phyloP scores from a whole-genome alignment of 2,888 invertebrate species.

The Protophormia terraenovae region DNA sequence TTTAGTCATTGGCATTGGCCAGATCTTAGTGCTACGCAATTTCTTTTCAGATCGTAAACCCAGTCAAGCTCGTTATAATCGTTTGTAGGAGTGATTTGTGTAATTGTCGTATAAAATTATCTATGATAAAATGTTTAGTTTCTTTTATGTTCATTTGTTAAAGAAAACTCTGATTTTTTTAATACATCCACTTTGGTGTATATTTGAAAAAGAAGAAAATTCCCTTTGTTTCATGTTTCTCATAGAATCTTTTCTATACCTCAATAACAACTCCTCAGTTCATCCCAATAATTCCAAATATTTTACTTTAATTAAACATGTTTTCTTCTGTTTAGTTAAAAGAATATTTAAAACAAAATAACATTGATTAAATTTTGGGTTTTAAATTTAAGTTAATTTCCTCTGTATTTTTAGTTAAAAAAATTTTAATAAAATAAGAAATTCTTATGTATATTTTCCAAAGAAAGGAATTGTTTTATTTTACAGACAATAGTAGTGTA shows the following conservation, averaged over 20 bases:
- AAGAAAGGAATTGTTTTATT: neutral
- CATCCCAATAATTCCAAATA: neutral
- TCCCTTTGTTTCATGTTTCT: conserved; percentile 1
- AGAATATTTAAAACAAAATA: neutral
- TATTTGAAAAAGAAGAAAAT: neutral
- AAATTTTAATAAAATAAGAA: conserved; percentile 34
- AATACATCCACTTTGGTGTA: conserved; percentile 7
- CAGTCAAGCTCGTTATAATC: conserved; percentile 79
- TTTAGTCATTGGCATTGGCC: conserved; percentile 91
- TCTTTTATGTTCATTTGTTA: conserved; percentile 21
- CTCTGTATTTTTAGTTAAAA: conserved; percentile 5
- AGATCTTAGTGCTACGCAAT: conserved; percentile 94
- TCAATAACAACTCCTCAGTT: neutral
- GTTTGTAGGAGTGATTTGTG: conserved; percentile 84
- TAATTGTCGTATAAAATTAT: neutral
- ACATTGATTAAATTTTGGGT: neutral
- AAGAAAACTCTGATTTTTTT: neutral
- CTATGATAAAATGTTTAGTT: neutral
- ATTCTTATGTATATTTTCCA: conserved; percentile 23
- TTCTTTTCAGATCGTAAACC: conserved; percentile 91
- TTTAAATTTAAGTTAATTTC: neutral
- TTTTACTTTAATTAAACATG: no score
- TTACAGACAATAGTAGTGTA: no score
- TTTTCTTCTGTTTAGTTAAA: neutral
- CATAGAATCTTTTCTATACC: neutral